Evolutionary conservation across 2,113 vertebrate genomes (phyloP), one percentile per base, ranked within the genome.

Genomic region (Ceyx margarethae): DNA sequence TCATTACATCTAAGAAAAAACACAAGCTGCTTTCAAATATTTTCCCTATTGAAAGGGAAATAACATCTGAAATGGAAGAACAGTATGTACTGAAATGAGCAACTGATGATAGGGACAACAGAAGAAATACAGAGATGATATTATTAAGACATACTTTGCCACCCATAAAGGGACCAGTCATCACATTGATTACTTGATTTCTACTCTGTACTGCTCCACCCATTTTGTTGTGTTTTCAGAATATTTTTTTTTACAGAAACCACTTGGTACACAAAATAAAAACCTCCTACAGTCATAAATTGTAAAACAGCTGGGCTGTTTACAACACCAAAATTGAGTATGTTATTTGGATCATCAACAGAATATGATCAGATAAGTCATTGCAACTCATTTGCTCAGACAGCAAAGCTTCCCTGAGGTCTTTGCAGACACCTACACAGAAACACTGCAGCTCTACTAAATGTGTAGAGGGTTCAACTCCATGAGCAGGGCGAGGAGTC

Each of bases 391-490:
- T 51, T 80, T 11, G 18, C 10, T 65, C 31, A 68, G 10, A 68
- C 3, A 61, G 2, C 4, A 61, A 60, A 66, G 64, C 5, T 11
- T 64, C 5, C 57, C 65, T 0, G 0, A 65, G 23, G 21, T 37
- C 57, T 58, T 89, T 82, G 45, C 13, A 61, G 17, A 4, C 22
- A 51, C 35, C 31, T 51, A 64, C 4, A 6, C 10, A 62, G 33
- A 68, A 85, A 65, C 20, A 29, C 0, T 1, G 21, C 1, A 1
- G 4, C 0, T 0, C 9, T 74, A 15, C 16, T 42, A 54, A 75
- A 25, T 7, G 15, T 21, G 9, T 18, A 46, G 33, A 37, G 9
- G 1, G 3, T 50, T 43, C 18, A 54, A 1, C 15, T 13, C 5
- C 13, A 1, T 5, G 4, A 35, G 15, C 2, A 50, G 50, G 4